Evolutionary conservation across 30 jellyfish, hydroid and myxozoan genomes (phyloP).

Genomic region (Aurelia sp.): DNA sequence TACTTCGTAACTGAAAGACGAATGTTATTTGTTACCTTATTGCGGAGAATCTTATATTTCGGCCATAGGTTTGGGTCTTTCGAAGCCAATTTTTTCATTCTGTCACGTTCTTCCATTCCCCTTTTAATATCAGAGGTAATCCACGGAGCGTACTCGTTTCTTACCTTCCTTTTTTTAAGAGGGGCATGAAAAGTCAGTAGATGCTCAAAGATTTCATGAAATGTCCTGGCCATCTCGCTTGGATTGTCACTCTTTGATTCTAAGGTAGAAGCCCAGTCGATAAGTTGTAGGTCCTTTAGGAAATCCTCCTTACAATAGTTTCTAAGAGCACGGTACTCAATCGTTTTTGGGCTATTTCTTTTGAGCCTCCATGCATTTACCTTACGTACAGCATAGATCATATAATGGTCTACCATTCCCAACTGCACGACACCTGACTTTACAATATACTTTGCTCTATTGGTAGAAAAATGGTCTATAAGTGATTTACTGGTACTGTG

Average conservation of each 20-base stretch:
- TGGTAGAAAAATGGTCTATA: slow-evolving; percentile 17
- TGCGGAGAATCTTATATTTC: no score
- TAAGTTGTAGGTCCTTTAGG: not conserved
- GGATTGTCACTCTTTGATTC: slow-evolving; percentile 7
- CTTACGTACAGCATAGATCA: no score
- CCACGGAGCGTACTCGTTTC: not conserved
- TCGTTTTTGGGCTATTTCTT: not conserved
- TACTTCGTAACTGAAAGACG: no score
- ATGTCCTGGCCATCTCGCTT: not conserved
- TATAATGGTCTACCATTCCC: not conserved
- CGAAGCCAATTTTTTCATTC: not conserved
- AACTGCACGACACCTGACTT: not conserved
- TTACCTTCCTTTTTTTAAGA: slow-evolving; percentile 4
- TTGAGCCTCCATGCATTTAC: not conserved
- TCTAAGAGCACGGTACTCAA: not conserved
- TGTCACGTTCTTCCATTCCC: no score
- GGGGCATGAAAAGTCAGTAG: not conserved
- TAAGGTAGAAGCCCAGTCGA: slow-evolving; percentile 13
- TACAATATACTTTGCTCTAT: not conserved
- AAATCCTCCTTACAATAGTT: slow-evolving; percentile 8
- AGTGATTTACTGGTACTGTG: not conserved
- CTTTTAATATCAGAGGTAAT: no score
- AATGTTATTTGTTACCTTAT: no score
- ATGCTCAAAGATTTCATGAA: not conserved
- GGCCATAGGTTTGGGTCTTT: no score